A percentile compares a stretch with the other conserved stretches of the same genome.
phyloP scores from a whole-genome alignment of 2,888 invertebrate species.

The Himalopsyche anomala region DNA sequence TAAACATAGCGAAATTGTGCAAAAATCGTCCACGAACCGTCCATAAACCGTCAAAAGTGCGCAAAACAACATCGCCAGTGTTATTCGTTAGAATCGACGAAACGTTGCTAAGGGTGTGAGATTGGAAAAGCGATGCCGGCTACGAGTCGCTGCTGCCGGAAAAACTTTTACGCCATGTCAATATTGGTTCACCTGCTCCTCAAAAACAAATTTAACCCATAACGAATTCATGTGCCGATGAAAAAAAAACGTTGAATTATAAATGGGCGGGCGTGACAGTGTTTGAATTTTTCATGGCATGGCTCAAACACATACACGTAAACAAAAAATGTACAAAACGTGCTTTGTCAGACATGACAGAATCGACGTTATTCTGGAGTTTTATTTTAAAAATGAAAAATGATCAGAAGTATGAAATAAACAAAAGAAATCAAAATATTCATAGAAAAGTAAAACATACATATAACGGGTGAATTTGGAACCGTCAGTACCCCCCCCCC shows the following conservation, averaged over 20 bases:
- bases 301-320: background rate
- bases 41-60: no score
- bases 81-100: background rate
- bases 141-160: background rate
- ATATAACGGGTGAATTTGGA: no score
- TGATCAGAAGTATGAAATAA: no score
- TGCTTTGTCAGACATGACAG: background rate
- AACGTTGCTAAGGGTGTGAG: background rate
- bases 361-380: background rate
- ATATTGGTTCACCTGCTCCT: conserved; percentile 54
- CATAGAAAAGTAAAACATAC: no score
- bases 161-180: conserved; percentile 33
- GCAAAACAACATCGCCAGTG: background rate
- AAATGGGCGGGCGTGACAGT: background rate
- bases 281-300: conserved; percentile 35
- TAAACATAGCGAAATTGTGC: no score
- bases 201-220: conserved; percentile 45
- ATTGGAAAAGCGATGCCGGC: background rate
- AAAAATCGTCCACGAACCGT: no score
- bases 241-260: conserved; percentile 40
- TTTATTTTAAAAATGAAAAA: no score
- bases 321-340: background rate
- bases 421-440: no score
- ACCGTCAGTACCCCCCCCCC: no score
- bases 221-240: conserved; percentile 39